Evolutionary conservation across 2,113 vertebrate genomes (phyloP), one percentile per base, ranked within the genome.

Genomic region (Eulemur macaco): DNA sequence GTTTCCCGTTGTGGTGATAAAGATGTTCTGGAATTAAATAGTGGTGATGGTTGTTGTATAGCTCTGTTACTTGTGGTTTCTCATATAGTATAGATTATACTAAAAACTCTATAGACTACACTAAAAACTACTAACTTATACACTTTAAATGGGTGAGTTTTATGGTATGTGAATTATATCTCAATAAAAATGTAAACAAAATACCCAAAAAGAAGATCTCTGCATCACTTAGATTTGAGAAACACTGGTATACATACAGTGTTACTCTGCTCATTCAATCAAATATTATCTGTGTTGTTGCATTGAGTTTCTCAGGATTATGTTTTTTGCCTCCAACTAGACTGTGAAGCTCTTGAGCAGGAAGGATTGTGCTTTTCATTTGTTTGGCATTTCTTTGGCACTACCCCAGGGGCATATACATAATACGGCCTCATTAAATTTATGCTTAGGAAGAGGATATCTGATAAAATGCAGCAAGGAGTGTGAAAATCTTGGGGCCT

Each of bases 321-420:
- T 69, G 0, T 54, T 17, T 58, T 92, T 52, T 17, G 12, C 6
- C n/a, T 27, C 14, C 13, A 63, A 25, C 1, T 20, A 69, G 20
- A 63, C 5, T 1, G 31, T 10, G 45, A 42, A 63, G 8, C 15
- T 42, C 0, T 27, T 1, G 7, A 29, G 15, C 42, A 52, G 27
- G 45, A 64, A 78, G 56, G 34, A 77, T 4, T 52, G 27, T n/a
- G 52, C 1, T 56, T 90, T 74, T 63, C 6, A 6, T 45, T 47
- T 27, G 29, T 84, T 66, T 29, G 37, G 45, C 58, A 58, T 73
- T 78, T 58, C 14, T 73, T 11, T 68, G 47, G 17, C 6, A 47
- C 27, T 15, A 6, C 1, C 14, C 37, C 23, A 37, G 25, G 31
- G 6, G 9, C 56, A 10, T n/a, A 1, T 1, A 4, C 9, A 21